Evolutionary conservation across 2,113 vertebrate genomes (phyloP), one percentile per base, ranked within the genome.

Genomic region (Oxygymnocypris stewartii): DNA sequence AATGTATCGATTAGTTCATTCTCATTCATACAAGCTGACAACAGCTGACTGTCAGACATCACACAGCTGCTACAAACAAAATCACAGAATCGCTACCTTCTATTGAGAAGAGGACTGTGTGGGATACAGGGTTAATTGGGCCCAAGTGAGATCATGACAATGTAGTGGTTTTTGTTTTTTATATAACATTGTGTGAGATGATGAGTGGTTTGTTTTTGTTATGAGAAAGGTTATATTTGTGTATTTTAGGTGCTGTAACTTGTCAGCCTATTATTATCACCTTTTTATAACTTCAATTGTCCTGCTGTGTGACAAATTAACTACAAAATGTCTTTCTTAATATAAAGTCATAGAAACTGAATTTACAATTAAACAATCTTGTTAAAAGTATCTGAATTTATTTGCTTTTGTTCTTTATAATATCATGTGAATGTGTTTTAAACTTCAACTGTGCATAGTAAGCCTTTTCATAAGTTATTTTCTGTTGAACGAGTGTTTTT

Each of bases 21-120:
- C 49, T 78, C 54, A 35, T 78, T 78, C 47, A 35, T 78, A 54
- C 47, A 28, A 77, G 42, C 75, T 44, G 40, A 14, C 73, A 44
- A 69, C 2, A 71, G 35, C 67, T 40, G 67, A 73, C 69, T 40
- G 4, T 73, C 69, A 73, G 35, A 73, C 69, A 37, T 73, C 69
- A 40, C 69, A 73, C 69, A 73, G 18, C 69, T 73, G 69, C 10
- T 23, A 73, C 18, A 73, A 73, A 73, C 18, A 73, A 73, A 73
- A 40, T 40, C 69, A 40, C 69, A 73, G 18, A 59, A 23, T 59
- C 1, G 0, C 18, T 20, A 73, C 35, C 18, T 71, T 35, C 69
- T 23, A 20, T 35, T 71, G 16, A 40, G 18, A 73, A 73, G 16
- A 73, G 37, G 35, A 40, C 69, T 73, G 69, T 40, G 69, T 73